Conservation (phyloP, 2,797 vertebrate genomes). For the Poecilia velifera region DNA sequence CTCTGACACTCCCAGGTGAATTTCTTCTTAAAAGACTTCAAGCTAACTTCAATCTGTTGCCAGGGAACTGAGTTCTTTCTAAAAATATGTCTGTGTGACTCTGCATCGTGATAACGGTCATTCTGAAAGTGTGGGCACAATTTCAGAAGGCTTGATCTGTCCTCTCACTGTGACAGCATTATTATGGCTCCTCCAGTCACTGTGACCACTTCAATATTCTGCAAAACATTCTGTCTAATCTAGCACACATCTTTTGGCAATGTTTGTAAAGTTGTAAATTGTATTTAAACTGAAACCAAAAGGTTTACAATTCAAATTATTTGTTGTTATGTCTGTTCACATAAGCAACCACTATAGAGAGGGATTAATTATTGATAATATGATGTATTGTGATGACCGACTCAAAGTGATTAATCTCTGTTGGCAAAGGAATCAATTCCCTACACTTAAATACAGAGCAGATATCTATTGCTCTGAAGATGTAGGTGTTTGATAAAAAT, state of each 20-base stretch:
- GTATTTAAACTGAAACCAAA: neutral
- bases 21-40: constrained; percentile 6
- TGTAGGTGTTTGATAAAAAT: neutral
- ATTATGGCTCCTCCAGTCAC: neutral
- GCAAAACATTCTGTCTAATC: neutral
- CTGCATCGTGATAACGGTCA: neutral
- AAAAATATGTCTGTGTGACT: constrained; percentile 1
- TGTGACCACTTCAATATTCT: neutral
- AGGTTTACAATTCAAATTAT: neutral
- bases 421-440: neutral
- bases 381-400: neutral
- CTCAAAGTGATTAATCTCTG: neutral
- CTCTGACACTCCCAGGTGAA: constrained; percentile 1
- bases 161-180: neutral
- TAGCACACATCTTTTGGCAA: neutral
- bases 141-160: constrained; percentile 1
- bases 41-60: constrained; percentile 13
- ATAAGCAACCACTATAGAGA: neutral
- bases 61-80: constrained; percentile 12
- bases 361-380: neutral
- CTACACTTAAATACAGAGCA: neutral
- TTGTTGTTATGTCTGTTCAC: neutral
- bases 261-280: neutral
- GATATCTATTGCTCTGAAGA: neutral
- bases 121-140: constrained; percentile 3